A percentile compares a stretch with the other conserved stretches of the same genome.
Conservation (phyloP, 2,113 vertebrate species). For the Orientallactaga bullata region DNA sequence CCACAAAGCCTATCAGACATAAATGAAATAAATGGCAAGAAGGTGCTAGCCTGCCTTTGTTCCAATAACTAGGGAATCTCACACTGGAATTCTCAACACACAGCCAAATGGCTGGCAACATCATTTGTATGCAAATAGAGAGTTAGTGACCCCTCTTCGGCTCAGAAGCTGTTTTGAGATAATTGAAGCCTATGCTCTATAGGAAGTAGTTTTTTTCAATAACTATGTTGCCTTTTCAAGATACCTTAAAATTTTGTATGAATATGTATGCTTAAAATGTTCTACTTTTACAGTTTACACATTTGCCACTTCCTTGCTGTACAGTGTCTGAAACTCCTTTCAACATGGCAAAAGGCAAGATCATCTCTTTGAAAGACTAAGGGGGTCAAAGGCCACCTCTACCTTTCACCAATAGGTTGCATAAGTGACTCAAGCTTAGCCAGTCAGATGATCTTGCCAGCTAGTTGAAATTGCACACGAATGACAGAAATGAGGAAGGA, state of each 20-base stretch:
- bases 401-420: neutral
- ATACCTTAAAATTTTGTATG: slow-evolving; percentile 60
- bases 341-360: neutral
- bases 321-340: neutral
- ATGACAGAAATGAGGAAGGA: slow-evolving; percentile 33
- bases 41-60: slow-evolving; percentile 69
- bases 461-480: neutral
- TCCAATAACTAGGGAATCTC: slow-evolving; percentile 67
- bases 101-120: slow-evolving; percentile 69
- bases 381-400: neutral
- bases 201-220: slow-evolving; percentile 56
- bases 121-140: slow-evolving; percentile 68
- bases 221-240: slow-evolving; percentile 59
- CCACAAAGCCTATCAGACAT: slow-evolving; percentile 76
- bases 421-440: neutral
- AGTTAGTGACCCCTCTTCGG: slow-evolving; percentile 57
- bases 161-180: slow-evolving; percentile 71
- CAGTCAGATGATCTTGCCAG: neutral
- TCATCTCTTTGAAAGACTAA: slow-evolving; percentile 17
- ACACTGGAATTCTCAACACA: slow-evolving; percentile 72
- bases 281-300: slow-evolving; percentile 26
- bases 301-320: neutral
- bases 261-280: slow-evolving; percentile 56
- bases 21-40: slow-evolving; percentile 74
- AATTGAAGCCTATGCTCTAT: slow-evolving; percentile 56